A percentile compares a stretch with the other conserved stretches of the same genome.
Evolutionary conservation across 1,140 invertebrate genomes (phyloP).

Genomic region (Drosophila watanabei): DNA sequence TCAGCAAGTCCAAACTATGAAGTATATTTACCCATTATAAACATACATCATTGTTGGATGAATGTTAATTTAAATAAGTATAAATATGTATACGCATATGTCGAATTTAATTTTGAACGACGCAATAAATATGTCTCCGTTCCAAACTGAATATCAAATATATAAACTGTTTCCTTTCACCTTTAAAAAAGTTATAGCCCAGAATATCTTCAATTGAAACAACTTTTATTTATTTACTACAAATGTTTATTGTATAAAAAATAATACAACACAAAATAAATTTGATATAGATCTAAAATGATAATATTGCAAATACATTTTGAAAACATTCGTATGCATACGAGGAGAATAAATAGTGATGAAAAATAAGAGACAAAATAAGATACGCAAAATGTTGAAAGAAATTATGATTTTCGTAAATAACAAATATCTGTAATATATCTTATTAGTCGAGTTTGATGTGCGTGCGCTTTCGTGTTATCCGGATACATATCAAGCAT

Average conservation of each 20-base stretch:
- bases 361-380: slow-evolving; percentile 43
- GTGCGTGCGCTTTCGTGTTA: slow-evolving; percentile 77
- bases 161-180: neutral
- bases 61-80: slow-evolving; percentile 10
- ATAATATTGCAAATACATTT: slow-evolving; percentile 71
- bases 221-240: slow-evolving; percentile 75
- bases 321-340: slow-evolving; percentile 76
- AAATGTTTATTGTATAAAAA: slow-evolving; percentile 79
- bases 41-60: slow-evolving; percentile 10
- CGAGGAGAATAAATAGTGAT: slow-evolving; percentile 70
- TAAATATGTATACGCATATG: slow-evolving; percentile 19
- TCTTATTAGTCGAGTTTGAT: slow-evolving; percentile 73
- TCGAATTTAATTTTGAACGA: slow-evolving; percentile 10
- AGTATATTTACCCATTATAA: slow-evolving; percentile 4
- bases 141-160: neutral
- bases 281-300: slow-evolving; percentile 65
- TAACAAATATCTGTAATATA: slow-evolving; percentile 55
- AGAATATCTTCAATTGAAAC: slow-evolving; percentile 5
- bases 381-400: slow-evolving; percentile 35
- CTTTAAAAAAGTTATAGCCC: neutral
- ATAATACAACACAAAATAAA: slow-evolving; percentile 82
- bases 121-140: slow-evolving; percentile 15
- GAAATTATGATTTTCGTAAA: slow-evolving; percentile 43
- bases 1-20: slow-evolving; percentile 67
- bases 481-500: slow-evolving; percentile 72